Evolutionary conservation across 2,888 invertebrate species (phyloP), one percentile per base, ranked within the genome.

Genomic region (Acanthosepion pharaonis): DNA sequence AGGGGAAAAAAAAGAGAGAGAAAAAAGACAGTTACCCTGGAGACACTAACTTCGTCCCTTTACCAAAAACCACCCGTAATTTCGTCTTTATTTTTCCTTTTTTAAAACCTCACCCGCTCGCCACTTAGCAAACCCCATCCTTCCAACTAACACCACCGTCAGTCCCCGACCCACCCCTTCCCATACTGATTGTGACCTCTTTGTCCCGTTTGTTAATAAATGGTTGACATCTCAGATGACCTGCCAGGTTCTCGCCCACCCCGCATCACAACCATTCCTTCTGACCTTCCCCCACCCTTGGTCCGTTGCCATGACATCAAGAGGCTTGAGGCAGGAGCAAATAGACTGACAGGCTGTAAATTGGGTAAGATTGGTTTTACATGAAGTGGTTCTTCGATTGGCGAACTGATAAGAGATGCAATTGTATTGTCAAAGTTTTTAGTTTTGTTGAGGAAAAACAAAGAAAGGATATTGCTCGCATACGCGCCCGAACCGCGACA

Each of bases 141-240:
- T 25, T 25, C 64, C 64, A 64, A 64, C 42, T 42, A 9, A 78
- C 28, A 78, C 78, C 33, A 15, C n/a, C 78, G 11, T 9, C n/a
- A 33, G 33, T 33, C 18, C 33, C n/a, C 20, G 3, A 3, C 42
- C 2, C 2, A 42, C 42, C 42, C 1, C 11, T 9, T 33, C n/a
- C 78, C n/a, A 78, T 33, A 78, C 78, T 78, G 78, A 78, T 18
- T n/a, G 15, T 78, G 78, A 78, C 78, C 78, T 78, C 78, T 78
- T 78, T 78, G 78, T 78, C 78, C 33, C 18, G n/a, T 78, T 78
- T 18, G 78, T 78, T 78, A 78, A 78, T 78, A 78, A 78, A 78
- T 33, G 78, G 78, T 78, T 78, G 78, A 78, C n/a, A 78, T 78
- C 78, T 78, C n/a, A n/a, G 78, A n/a, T 78, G 78, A 78, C 78